A percentile compares a stretch with the other conserved stretches of the same genome.
phyloP scores from a whole-genome alignment of 1,140 invertebrate species.

The Papilio polytes region DNA sequence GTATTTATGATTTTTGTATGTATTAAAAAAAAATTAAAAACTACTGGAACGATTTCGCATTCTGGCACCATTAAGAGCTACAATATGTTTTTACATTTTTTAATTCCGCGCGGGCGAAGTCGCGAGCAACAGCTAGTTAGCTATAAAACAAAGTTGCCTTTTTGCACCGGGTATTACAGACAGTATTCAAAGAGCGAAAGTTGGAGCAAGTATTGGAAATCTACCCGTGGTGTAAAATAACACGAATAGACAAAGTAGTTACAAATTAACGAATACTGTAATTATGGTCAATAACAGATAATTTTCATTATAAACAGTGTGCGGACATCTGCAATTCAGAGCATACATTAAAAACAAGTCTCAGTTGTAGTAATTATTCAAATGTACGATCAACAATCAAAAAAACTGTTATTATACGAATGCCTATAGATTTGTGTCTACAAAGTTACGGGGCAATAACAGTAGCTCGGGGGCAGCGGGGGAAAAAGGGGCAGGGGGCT shows the following conservation, averaged over 20 bases:
- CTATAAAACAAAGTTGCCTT: too few relatives aligned
- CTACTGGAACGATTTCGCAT: too few relatives aligned
- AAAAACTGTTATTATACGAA: slow-evolving; percentile 37
- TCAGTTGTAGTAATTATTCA: slow-evolving; percentile 24
- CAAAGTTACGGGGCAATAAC: slow-evolving; percentile 53
- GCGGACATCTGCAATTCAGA: slow-evolving; percentile 15
- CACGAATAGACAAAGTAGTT: slow-evolving; percentile 1
- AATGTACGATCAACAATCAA: slow-evolving; percentile 15
- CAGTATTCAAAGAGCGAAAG: too few relatives aligned
- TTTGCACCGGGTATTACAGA: too few relatives aligned
- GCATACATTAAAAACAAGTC: slow-evolving; percentile 34
- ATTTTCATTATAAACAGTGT: slow-evolving; percentile 21
- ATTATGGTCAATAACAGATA: slow-evolving; percentile 6
- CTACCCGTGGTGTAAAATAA: not conserved
- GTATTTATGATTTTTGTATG: too few relatives aligned
- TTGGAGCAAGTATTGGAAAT: too few relatives aligned
- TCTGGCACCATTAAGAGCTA: too few relatives aligned
- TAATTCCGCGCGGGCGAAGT: too few relatives aligned
- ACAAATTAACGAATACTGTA: not conserved
- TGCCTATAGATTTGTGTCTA: slow-evolving; percentile 45
- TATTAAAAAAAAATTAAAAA: too few relatives aligned
- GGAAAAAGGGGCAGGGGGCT: slow-evolving; percentile 42
- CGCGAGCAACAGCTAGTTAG: too few relatives aligned
- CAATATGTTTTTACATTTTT: too few relatives aligned
- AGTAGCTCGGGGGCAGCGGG: slow-evolving; percentile 46